A percentile compares a stretch with the other conserved stretches of the same genome.
phyloP scores from a whole-genome alignment of 2,113 vertebrate genomes.

The Seriola quinqueradiata region DNA sequence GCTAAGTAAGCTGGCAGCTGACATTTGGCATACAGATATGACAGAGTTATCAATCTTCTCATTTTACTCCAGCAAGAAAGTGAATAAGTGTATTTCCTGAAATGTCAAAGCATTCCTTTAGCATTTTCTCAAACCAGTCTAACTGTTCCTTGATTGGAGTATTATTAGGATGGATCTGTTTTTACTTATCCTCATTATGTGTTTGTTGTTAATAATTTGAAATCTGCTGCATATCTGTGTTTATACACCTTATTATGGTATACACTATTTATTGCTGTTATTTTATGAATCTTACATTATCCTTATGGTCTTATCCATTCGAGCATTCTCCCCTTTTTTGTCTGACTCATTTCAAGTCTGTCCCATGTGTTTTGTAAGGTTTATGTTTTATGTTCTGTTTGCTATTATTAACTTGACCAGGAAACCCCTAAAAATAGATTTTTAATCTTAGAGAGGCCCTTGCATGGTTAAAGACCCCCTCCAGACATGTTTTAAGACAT shows the following conservation, averaged over 20 bases:
- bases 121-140: background rate
- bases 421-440: background rate
- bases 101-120: background rate
- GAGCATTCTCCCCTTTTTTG: background rate
- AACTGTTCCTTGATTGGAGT: background rate
- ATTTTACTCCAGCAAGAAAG: background rate
- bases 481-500: background rate
- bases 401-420: background rate
- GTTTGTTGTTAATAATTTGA: background rate
- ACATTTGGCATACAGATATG: background rate
- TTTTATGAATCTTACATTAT: background rate
- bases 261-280: background rate
- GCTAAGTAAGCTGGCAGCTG: background rate
- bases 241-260: background rate
- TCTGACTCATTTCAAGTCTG: background rate
- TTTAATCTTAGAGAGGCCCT: background rate
- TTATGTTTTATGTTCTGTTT: background rate
- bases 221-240: background rate
- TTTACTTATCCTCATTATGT: background rate
- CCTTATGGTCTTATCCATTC: background rate
- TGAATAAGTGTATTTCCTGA: background rate
- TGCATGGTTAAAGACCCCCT: background rate
- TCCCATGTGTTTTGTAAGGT: background rate
- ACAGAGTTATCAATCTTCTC: background rate
- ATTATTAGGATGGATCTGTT: background rate